Conservation (phyloP, 2,113 vertebrate genomes). For the Scartelaos histophorus region DNA sequence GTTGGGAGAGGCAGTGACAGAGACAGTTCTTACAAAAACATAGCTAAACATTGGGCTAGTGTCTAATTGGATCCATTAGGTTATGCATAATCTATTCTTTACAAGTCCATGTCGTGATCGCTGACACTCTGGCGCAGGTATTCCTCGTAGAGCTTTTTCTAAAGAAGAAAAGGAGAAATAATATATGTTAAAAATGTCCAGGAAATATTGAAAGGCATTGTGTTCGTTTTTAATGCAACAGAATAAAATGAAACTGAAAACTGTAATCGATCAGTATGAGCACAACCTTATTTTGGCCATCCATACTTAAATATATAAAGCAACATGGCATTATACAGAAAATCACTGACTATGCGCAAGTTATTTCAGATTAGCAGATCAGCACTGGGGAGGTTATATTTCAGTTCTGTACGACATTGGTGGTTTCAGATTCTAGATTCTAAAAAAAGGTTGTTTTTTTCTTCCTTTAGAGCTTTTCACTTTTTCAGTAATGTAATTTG, state of each 20-base stretch:
- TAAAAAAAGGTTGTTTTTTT: too few species aligned
- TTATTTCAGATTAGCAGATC: neutral
- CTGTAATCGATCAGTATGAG: too few species aligned
- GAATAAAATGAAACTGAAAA: too few species aligned
- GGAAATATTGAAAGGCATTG: too few species aligned
- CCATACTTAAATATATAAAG: too few species aligned
- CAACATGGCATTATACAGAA: neutral
- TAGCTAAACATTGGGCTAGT: neutral
- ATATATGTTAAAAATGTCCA: neutral
- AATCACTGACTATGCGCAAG: neutral
- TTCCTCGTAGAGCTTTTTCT: slow-evolving; percentile 83
- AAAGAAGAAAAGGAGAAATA: neutral
- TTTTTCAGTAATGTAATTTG: too few species aligned
- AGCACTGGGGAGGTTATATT: neutral
- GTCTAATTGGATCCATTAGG: slow-evolving; percentile 14
- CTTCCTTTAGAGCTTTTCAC: too few species aligned
- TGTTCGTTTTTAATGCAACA: too few species aligned
- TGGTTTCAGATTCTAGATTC: neutral
- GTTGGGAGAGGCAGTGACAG: slow-evolving; percentile 17
- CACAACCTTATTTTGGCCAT: too few species aligned
- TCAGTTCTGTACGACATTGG: neutral
- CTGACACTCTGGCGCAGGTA: slow-evolving; percentile 84
- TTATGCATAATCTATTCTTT: neutral
- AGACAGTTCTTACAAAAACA: slow-evolving; percentile 7
- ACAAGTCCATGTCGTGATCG: slow-evolving; percentile 80